These are phyloP conservation scores for Sorex araneus DNA, from an alignment of 2,113 vertebrate species.

Conservation along the genomic window DNA sequence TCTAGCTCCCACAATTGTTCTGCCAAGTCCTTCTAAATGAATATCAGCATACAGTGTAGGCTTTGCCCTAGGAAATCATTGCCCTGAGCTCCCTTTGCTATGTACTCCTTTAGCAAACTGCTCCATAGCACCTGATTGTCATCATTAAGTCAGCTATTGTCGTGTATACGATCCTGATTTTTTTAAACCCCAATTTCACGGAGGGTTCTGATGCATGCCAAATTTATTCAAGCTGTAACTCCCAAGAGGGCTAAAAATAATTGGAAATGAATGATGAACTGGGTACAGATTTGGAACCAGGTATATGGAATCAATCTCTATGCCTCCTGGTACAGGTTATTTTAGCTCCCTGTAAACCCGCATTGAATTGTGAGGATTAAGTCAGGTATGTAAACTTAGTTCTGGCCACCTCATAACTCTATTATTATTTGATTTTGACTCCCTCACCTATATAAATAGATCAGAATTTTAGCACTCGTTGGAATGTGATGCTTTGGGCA, in stretches of 20 bases:
- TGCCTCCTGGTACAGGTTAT: not conserved
- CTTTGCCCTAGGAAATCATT: not conserved
- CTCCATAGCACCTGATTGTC: not conserved
- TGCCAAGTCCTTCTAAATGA: not conserved
- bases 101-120: not conserved
- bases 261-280: not conserved
- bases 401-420: not conserved
- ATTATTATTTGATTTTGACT: not conserved
- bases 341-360: not conserved
- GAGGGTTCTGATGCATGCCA: not conserved
- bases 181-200: not conserved
- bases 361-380: not conserved
- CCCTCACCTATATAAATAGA: not conserved
- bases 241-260: not conserved
- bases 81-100: not conserved
- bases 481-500: not conserved
- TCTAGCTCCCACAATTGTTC: not conserved
- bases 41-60: not conserved
- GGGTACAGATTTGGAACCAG: not conserved
- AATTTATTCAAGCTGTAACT: conserved; percentile 26
- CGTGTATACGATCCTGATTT: not conserved
- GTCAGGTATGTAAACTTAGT: not conserved
- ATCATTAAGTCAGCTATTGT: not conserved
- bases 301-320: not conserved
- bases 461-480: not conserved